These are phyloP conservation scores for Melanostigma gelatinosum DNA, from an alignment of 2,113 vertebrate genomes.

Conservation along the genomic window DNA sequence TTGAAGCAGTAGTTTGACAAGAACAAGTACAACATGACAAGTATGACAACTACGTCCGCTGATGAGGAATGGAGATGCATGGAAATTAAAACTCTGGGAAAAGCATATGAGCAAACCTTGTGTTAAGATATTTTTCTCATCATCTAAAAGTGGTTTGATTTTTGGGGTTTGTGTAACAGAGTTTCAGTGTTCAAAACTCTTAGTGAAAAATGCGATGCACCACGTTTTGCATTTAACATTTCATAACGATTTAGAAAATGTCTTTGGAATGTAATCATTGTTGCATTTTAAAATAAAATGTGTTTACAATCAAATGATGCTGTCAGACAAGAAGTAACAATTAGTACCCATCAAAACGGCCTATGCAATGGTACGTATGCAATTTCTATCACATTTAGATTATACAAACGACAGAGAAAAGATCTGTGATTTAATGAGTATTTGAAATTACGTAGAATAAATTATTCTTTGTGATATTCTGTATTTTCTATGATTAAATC, in stretches of 20 bases:
- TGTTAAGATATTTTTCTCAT: not conserved
- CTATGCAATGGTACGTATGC: not conserved
- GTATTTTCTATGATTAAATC: not conserved
- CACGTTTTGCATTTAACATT: not conserved
- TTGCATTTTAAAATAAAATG: slow-evolving; percentile 37
- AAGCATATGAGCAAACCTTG: not conserved
- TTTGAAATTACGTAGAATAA: not conserved
- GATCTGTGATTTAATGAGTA: not conserved
- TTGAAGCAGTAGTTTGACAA: not conserved
- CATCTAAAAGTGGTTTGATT: not conserved
- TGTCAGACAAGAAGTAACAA: not conserved
- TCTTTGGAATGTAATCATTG: slow-evolving; percentile 15
- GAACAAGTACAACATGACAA: not conserved
- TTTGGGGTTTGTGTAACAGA: not conserved
- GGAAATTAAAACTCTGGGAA: not conserved
- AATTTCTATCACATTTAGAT: not conserved
- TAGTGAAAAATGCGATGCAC: not conserved
- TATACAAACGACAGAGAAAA: not conserved
- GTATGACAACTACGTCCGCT: not conserved
- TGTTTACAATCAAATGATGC: slow-evolving; percentile 20
- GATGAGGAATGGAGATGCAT: not conserved
- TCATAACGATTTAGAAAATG: not conserved
- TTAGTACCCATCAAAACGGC: not conserved
- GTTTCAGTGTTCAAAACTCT: not conserved
- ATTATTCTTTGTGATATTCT: not conserved